A percentile compares a stretch with the other conserved stretches of the same genome.
phyloP scores from a whole-genome alignment of 1,140 invertebrate species.

The Stegodyphus dumicola region DNA sequence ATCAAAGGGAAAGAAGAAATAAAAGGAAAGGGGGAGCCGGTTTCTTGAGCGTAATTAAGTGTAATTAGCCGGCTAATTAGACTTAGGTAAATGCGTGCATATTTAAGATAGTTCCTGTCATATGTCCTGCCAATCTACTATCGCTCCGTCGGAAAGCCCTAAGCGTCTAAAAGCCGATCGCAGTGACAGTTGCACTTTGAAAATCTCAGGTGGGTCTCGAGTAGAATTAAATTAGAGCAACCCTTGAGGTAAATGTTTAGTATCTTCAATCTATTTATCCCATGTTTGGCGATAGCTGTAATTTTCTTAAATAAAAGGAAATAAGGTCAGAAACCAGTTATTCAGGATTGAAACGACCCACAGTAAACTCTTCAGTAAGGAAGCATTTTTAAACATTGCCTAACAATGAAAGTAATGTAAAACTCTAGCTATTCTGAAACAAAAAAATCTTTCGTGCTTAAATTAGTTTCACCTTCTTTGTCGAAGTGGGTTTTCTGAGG shows the following conservation, averaged over 20 bases:
- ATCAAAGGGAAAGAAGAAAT: conserved; percentile 32
- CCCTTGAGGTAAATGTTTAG: neutral
- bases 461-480: too few relatives aligned
- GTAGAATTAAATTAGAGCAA: conserved; percentile 44
- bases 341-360: too few relatives aligned
- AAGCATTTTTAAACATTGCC: too few relatives aligned
- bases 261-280: conserved; percentile 11
- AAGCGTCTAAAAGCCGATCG: conserved; percentile 17
- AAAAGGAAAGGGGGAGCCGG: conserved; percentile 3
- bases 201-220: conserved; percentile 36
- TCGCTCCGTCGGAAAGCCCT: conserved; percentile 26
- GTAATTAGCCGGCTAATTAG: conserved; percentile 58
- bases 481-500: too few relatives aligned
- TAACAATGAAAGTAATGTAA: too few relatives aligned
- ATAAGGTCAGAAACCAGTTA: too few relatives aligned
- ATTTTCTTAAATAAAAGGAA: too few relatives aligned
- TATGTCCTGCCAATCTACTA: conserved; percentile 34
- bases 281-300: conserved; percentile 11
- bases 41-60: conserved; percentile 54
- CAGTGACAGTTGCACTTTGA: neutral
- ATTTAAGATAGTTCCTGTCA: conserved; percentile 58
- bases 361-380: too few relatives aligned
- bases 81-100: conserved; percentile 52
- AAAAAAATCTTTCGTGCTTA: too few relatives aligned
- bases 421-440: too few relatives aligned